phyloP scores from a whole-genome alignment of 1,140 invertebrate genomes.

The Zaprionus lachaisei region DNA sequence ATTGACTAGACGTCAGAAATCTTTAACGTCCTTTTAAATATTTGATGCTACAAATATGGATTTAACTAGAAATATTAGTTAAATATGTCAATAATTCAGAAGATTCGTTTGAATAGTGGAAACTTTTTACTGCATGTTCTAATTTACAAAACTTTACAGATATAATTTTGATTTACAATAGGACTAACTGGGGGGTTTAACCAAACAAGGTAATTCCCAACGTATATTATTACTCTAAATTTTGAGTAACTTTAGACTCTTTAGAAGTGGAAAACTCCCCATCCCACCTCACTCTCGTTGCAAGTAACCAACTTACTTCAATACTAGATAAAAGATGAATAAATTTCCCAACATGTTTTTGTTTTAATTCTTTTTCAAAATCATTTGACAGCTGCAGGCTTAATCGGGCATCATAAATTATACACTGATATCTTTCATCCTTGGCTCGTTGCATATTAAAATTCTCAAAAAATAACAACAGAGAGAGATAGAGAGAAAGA shows the following conservation, averaged over 20 bases:
- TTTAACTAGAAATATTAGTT: conserved; percentile 3
- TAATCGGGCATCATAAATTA: conserved; percentile 60
- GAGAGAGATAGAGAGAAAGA: not conserved
- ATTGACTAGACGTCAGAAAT: conserved; percentile 46
- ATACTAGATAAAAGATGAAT: conserved; percentile 6
- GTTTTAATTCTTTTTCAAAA: not conserved
- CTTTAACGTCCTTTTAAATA: conserved; percentile 32
- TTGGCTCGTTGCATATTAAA: conserved; percentile 33
- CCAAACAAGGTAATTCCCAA: not conserved
- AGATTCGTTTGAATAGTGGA: not conserved
- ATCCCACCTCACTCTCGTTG: too few species aligned
- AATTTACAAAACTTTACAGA: conserved; percentile 8
- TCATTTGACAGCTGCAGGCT: conserved; percentile 44
- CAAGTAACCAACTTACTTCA: not conserved
- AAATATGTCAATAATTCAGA: not conserved
- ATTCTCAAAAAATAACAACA: conserved; percentile 21
- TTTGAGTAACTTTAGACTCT: too few species aligned
- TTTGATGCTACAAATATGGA: conserved; percentile 3
- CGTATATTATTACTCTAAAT: not conserved
- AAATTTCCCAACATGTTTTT: not conserved
- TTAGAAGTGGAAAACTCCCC: too few species aligned
- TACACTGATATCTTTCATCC: conserved; percentile 36
- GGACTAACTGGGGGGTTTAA: not conserved
- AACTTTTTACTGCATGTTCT: not conserved
- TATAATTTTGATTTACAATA: not conserved